These are phyloP conservation scores for Cephus pulcher DNA, from an alignment of 2,888 invertebrate genomes.

Conservation along the genomic window DNA sequence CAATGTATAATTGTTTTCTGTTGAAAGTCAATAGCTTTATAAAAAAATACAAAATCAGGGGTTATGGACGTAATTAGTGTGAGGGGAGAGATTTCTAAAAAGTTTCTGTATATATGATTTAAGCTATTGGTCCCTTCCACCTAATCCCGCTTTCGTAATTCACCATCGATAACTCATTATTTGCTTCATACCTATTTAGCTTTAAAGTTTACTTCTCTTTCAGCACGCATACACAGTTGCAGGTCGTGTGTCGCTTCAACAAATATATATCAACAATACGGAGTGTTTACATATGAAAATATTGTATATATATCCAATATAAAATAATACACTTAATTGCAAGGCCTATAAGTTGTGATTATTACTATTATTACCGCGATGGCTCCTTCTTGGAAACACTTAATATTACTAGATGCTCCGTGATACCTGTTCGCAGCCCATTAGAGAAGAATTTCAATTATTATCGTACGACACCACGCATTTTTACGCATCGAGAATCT, in stretches of 20 bases:
- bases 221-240: conserved; percentile 20
- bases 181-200: conserved; percentile 2
- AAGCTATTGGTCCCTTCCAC: conserved; percentile 28
- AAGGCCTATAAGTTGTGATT: conserved; percentile 8
- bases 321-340: conserved; percentile 15
- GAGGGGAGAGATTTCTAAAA: background rate
- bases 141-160: conserved; percentile 14
- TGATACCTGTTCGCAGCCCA: background rate
- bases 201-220: conserved; percentile 13
- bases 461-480: background rate
- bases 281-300: conserved; percentile 13
- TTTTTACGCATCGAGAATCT: no score
- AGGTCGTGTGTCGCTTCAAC: conserved; percentile 16
- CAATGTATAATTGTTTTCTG: background rate
- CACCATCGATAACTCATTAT: conserved; percentile 16
- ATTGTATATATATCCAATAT: conserved; percentile 10
- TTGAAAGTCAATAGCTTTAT: background rate
- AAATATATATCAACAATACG: conserved; percentile 23
- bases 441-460: background rate
- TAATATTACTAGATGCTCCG: background rate
- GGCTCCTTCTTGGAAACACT: background rate
- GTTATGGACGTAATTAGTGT: background rate
- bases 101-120: conserved; percentile 4
- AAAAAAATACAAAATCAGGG: background rate
- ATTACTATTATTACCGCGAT: background rate